Conservation (phyloP, 1,140 invertebrate species). For the Hesperophylax magnus region DNA sequence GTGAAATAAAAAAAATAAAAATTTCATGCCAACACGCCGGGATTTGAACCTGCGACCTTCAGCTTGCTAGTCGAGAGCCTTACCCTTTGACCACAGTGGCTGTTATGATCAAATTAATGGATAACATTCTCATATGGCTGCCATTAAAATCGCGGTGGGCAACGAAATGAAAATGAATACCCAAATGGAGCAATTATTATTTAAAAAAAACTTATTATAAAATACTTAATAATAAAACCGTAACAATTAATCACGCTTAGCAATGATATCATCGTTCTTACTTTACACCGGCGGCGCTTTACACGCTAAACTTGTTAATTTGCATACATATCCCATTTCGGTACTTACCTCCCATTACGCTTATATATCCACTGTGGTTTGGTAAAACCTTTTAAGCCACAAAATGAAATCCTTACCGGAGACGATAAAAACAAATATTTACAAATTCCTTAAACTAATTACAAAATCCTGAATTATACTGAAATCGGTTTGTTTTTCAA, state of each 20-base stretch:
- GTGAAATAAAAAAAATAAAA: too few relatives aligned
- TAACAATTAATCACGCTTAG: not conserved
- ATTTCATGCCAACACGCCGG: too few relatives aligned
- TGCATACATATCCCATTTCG: conserved; percentile 15
- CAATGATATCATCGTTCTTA: not conserved
- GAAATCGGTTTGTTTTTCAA: too few relatives aligned
- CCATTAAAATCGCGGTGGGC: not conserved
- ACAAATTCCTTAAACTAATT: too few relatives aligned
- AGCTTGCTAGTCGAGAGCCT: too few relatives aligned
- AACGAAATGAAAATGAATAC: not conserved
- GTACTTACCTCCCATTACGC: conserved; percentile 3
- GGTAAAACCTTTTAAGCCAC: too few relatives aligned
- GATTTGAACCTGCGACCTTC: too few relatives aligned
- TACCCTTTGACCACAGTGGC: too few relatives aligned
- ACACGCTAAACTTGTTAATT: conserved; percentile 18
- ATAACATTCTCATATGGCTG: not conserved
- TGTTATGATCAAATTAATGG: not conserved
- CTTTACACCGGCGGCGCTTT: not conserved
- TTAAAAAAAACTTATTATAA: not conserved
- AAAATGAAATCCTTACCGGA: too few relatives aligned
- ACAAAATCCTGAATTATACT: too few relatives aligned
- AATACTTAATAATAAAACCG: not conserved
- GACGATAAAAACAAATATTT: too few relatives aligned
- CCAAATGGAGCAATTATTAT: not conserved
- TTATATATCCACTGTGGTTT: not conserved